These are phyloP conservation scores for Perca schrenkii DNA, from an alignment of 2,113 vertebrate genomes.

Conservation along the genomic window DNA sequence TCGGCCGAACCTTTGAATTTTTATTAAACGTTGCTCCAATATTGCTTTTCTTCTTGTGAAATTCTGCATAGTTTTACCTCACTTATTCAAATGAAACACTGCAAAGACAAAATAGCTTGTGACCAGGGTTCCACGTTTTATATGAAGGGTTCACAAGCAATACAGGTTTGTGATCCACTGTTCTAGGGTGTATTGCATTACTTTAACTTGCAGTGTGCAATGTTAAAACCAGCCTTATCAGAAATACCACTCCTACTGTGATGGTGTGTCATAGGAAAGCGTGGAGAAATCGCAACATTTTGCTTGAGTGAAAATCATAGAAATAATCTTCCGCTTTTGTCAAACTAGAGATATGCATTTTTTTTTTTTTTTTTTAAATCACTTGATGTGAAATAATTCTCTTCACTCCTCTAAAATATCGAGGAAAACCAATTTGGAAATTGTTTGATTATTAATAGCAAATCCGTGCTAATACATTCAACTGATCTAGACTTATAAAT, in stretches of 20 bases:
- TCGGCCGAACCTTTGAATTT: too few species aligned
- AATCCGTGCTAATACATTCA: slow-evolving; percentile 28
- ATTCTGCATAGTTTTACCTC: background rate
- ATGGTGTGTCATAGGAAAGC: background rate
- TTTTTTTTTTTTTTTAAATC: background rate
- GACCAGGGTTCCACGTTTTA: background rate
- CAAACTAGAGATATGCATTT: background rate
- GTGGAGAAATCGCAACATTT: background rate
- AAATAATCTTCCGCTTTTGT: background rate
- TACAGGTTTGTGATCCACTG: background rate
- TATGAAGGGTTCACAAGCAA: background rate
- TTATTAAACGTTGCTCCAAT: too few species aligned
- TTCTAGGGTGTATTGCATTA: background rate
- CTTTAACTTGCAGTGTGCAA: background rate
- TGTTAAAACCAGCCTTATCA: background rate
- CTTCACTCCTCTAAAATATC: background rate
- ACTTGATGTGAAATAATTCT: background rate
- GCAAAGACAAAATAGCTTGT: background rate
- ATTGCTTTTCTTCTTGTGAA: background rate
- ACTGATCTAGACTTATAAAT: slow-evolving; percentile 27
- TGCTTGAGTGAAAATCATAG: background rate
- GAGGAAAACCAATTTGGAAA: slow-evolving; percentile 6
- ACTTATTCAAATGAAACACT: background rate
- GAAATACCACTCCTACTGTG: background rate
- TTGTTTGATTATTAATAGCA: slow-evolving; percentile 36